Conservation (phyloP, 2,888 invertebrate species). For the Thera obeliscata region DNA sequence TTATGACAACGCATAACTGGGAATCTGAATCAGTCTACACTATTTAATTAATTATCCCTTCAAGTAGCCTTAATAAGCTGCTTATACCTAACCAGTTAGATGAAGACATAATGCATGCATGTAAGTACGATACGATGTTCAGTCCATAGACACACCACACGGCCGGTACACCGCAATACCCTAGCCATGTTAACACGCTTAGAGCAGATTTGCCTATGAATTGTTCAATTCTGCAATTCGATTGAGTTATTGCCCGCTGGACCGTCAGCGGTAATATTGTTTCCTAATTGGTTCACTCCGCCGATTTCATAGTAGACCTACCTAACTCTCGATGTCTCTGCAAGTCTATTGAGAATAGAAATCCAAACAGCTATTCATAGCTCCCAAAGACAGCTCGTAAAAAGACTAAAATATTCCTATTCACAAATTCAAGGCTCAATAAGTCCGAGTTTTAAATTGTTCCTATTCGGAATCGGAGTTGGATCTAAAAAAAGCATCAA, state of each 20-base stretch:
- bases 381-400: conserved; percentile 12
- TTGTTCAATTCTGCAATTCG: conserved; percentile 70
- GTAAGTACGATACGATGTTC: conserved; percentile 44
- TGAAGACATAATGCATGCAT: conserved; percentile 25
- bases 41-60: conserved; percentile 47
- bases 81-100: conserved; percentile 41
- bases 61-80: conserved; percentile 49
- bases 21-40: conserved; percentile 39
- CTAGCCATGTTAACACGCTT: conserved; percentile 77
- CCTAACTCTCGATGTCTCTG: neutral
- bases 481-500: conserved; percentile 39
- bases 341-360: conserved; percentile 7
- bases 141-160: conserved; percentile 56
- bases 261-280: conserved; percentile 58
- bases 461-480: conserved; percentile 32
- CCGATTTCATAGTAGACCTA: conserved; percentile 41
- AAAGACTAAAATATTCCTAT: conserved; percentile 24
- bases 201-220: conserved; percentile 78
- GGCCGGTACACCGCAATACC: conserved; percentile 73
- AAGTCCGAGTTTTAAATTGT: conserved; percentile 26
- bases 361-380: conserved; percentile 20
- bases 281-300: conserved; percentile 51
- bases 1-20: conserved; percentile 50
- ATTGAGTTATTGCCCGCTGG: conserved; percentile 66
- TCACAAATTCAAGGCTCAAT: conserved; percentile 27